Conservation (phyloP, 2,113 vertebrate genomes). For the Connochaetes taurinus region DNA sequence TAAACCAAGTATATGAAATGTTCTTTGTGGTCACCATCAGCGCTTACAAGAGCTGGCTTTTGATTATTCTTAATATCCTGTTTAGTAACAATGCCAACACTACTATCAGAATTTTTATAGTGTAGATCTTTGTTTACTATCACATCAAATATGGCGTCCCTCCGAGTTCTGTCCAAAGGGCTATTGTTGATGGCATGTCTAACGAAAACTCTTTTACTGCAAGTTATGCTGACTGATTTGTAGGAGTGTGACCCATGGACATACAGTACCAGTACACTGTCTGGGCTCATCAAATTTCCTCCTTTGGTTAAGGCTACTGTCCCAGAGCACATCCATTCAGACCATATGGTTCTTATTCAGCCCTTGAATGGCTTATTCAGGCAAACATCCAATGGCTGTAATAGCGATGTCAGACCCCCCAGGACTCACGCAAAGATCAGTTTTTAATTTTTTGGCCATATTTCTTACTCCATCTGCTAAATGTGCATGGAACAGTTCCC, state of each 20-base stretch:
- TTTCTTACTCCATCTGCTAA: constrained; percentile 76
- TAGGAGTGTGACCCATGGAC: constrained; percentile 50
- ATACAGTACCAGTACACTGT: constrained; percentile 40
- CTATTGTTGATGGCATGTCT: constrained; percentile 24
- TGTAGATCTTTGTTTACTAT: constrained; percentile 54
- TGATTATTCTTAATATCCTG: constrained; percentile 50
- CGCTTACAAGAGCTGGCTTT: constrained; percentile 44
- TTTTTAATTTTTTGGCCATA: constrained; percentile 77
- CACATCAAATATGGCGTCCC: constrained; percentile 29
- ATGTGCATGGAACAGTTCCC: constrained; percentile 74
- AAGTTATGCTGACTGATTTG: constrained; percentile 57
- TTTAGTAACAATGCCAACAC: constrained; percentile 44
- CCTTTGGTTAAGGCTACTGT: constrained; percentile 73
- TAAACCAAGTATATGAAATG: constrained; percentile 42
- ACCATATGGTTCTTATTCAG: constrained; percentile 76
- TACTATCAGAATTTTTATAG: constrained; percentile 35
- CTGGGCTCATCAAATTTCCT: constrained; percentile 67
- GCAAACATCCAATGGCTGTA: constrained; percentile 72
- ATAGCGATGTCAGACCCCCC: constrained; percentile 75
- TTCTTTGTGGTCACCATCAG: constrained; percentile 47
- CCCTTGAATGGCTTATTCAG: constrained; percentile 74
- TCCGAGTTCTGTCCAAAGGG: constrained; percentile 38
- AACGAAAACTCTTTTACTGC: constrained; percentile 28
- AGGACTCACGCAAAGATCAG: constrained; percentile 75
- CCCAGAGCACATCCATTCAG: constrained; percentile 68